Conservation (phyloP, 2,888 invertebrate species). For the Argyresthia goedartella region DNA sequence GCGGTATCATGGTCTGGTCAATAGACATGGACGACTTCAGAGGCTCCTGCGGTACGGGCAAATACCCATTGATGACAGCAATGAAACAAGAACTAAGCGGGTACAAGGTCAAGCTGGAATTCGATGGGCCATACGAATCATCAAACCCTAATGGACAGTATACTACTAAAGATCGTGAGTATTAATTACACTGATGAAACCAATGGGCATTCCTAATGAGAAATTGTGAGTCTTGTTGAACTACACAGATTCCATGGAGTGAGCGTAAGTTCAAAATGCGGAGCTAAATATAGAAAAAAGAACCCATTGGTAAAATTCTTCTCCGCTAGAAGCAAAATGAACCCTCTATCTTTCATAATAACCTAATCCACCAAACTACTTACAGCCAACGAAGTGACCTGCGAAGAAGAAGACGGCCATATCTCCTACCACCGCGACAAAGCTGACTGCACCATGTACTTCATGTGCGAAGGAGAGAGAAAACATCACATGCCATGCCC, state of each 20-base stretch:
- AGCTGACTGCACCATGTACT: conserved; percentile 93
- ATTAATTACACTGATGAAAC: neutral
- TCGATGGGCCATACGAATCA: conserved; percentile 88
- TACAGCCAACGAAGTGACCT: conserved; percentile 87
- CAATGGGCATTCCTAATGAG: too few relatives aligned
- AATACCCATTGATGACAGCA: conserved; percentile 89
- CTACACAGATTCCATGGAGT: too few relatives aligned
- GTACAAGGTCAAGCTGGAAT: conserved; percentile 86
- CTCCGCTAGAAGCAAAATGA: too few relatives aligned
- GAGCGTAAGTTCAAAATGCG: too few relatives aligned
- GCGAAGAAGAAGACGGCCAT: conserved; percentile 95
- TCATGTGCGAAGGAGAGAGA: conserved; percentile 95
- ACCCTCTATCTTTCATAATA: too few relatives aligned
- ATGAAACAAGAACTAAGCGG: conserved; percentile 87
- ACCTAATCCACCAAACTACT: conserved; percentile 8
- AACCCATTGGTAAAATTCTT: too few relatives aligned
- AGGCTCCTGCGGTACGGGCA: conserved; percentile 90
- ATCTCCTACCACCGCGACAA: conserved; percentile 94
- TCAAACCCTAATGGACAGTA: conserved; percentile 79
- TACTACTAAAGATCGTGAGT: conserved; percentile 91
- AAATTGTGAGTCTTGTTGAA: too few relatives aligned
- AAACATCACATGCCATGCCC: conserved; percentile 98
- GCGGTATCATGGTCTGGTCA: conserved; percentile 98
- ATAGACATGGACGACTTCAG: conserved; percentile 96
- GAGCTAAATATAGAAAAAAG: too few relatives aligned